phyloP scores from a whole-genome alignment of 2,113 vertebrate species.

The Gymnarchus niloticus region DNA sequence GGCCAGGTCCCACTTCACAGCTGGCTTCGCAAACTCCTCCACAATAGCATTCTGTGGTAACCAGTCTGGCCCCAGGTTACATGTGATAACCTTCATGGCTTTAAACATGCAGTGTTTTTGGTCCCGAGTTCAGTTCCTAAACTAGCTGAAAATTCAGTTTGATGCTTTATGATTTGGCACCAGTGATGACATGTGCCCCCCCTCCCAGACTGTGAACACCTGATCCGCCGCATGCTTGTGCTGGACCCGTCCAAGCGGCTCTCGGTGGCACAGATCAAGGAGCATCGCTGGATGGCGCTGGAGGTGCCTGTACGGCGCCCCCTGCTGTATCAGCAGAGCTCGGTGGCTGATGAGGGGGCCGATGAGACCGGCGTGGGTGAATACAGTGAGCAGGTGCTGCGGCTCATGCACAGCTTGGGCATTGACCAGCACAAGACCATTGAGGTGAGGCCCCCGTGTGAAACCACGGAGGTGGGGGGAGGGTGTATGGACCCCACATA shows the following conservation, averaged over 20 bases:
- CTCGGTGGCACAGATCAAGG: conserved; percentile 74
- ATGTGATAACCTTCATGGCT: background rate
- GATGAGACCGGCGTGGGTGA: conserved; percentile 69
- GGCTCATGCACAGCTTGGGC: conserved; percentile 96
- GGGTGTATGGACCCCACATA: background rate
- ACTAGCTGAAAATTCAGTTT: background rate
- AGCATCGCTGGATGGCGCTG: conserved; percentile 80
- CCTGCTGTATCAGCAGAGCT: conserved; percentile 73
- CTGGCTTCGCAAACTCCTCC: background rate
- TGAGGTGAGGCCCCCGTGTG: conserved; percentile 71
- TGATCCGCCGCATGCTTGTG: conserved; percentile 79
- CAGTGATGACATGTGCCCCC: background rate
- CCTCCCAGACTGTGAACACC: conserved; percentile 73
- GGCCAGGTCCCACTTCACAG: background rate
- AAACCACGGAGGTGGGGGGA: background rate
- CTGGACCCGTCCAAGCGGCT: conserved; percentile 75
- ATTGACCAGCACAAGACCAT: conserved; percentile 96
- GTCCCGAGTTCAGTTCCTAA: no score
- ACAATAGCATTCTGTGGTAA: no score
- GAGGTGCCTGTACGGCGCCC: conserved; percentile 85
- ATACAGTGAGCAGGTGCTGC: conserved; percentile 91
- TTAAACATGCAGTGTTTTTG: no score
- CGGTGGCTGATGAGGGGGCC: conserved; percentile 58
- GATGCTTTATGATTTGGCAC: background rate
- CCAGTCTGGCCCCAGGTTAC: background rate